Base-by-base conservation (phyloP, 2,797 vertebrate genomes). In the Phataginus tricuspis region DNA sequence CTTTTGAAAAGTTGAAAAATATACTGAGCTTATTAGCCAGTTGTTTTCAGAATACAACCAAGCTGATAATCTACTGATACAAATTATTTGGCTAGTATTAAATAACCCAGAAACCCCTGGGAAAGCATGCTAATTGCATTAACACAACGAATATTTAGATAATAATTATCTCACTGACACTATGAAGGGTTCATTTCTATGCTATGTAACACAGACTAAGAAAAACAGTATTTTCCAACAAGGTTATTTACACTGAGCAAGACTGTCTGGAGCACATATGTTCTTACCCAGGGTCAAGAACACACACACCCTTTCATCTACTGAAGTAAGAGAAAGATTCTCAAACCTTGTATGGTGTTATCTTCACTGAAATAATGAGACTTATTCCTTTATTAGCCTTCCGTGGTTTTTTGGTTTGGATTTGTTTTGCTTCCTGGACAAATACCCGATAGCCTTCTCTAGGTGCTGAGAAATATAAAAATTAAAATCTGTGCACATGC, bases 1-100 rank as follows among this genome's bases (percentile, higher is more conserved):
- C 85, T 96, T 93, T 97, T 34, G 88, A 74, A 74, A 92, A 90
- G 45, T 29, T 95, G 61, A 94, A 95, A 96, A 96, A 61, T 12
- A 85, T 4, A 64, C 8, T 10, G 8, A 91, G 23, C 7, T 45
- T 64, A 10, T 53, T 59, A 53, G 39, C 37, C 27, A 68, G n/a
- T n/a, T 80, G 27, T 86, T 83, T 96, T 83, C n/a, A 95, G 27
- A 92, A 88, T 23, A 77, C 37, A 79, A 80, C 5, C 16, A 37
- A 61, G 12, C 16, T 64, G 55, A 63, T 1, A 42, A 9, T 77
- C 23, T 61, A 45, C 2, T 53, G 49, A 80, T 39, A 69, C 0
- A 63, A 89, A 66, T 29, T 13, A n/a, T 49, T 51, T 10, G 71
- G 25, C 12, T 88, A 74, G 8, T 34, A 53, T 49, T 71, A 83